Evolutionary conservation across 2,888 invertebrate species (phyloP).

Genomic region (Leptopilina drosophilae): DNA sequence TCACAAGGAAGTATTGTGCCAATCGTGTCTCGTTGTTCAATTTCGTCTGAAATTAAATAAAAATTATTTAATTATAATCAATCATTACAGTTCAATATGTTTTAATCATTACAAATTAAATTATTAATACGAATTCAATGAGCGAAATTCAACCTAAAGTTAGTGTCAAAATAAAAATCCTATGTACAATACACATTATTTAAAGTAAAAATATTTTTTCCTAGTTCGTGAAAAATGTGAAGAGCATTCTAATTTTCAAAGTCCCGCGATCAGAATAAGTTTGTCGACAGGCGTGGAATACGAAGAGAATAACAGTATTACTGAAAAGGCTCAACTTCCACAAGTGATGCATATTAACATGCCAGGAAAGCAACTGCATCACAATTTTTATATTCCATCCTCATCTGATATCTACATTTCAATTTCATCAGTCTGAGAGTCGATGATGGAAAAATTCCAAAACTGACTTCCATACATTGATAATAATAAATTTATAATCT

Average conservation of each 20-base stretch:
- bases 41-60: too few species aligned
- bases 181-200: too few species aligned
- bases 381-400: constrained; percentile 34
- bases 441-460: constrained; percentile 9
- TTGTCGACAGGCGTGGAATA: background rate
- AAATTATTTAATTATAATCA: too few species aligned
- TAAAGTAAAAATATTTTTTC: background rate
- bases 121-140: too few species aligned
- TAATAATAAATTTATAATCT: constrained; percentile 27
- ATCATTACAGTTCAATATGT: too few species aligned
- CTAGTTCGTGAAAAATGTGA: background rate
- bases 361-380: background rate
- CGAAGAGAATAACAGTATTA: constrained; percentile 20
- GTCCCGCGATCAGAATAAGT: constrained; percentile 15
- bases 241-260: constrained; percentile 13
- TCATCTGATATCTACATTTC: constrained; percentile 34
- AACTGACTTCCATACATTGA: constrained; percentile 20
- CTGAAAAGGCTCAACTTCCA: constrained; percentile 23
- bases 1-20: too few species aligned
- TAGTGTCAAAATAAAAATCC: too few species aligned
- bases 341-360: constrained; percentile 35
- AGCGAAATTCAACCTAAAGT: too few species aligned
- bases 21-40: too few species aligned
- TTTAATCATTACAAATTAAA: too few species aligned
- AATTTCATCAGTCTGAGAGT: constrained; percentile 14